Conservation (phyloP, 2,113 vertebrate genomes). For the Platysternon megacephalum region DNA sequence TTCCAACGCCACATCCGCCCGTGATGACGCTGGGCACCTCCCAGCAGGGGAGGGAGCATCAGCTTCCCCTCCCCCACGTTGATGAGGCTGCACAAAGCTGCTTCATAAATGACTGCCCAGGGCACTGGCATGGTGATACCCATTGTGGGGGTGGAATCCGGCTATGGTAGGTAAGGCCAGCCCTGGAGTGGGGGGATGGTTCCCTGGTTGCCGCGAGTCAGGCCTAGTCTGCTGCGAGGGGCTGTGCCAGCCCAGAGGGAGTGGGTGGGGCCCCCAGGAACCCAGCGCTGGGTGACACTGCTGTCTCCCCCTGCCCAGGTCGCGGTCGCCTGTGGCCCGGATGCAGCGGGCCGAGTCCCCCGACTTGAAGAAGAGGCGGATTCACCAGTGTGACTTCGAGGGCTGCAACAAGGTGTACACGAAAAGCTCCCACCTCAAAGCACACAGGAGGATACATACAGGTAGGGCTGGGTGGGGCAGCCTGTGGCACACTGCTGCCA, state of each 20-base stretch:
- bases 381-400: conserved; percentile 97
- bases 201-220: no score
- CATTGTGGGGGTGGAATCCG: neutral
- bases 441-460: conserved; percentile 96
- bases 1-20: neutral
- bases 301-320: conserved; percentile 15
- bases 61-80: neutral
- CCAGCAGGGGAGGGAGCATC: neutral
- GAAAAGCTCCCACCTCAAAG: conserved; percentile 98
- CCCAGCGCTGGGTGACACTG: neutral
- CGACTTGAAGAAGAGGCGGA: conserved; percentile 91
- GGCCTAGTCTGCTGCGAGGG: no score
- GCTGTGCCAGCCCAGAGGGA: no score
- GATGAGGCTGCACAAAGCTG: neutral
- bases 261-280: neutral
- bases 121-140: neutral
- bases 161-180: neutral
- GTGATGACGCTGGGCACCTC: neutral
- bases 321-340: conserved; percentile 24
- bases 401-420: conserved; percentile 98
- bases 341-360: conserved; percentile 83
- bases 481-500: neutral
- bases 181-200: neutral
- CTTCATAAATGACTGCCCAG: neutral
- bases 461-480: conserved; percentile 73